These are phyloP conservation scores for Cephalopachus bancanus DNA, from an alignment of 2,797 vertebrate species.

Conservation along the genomic window DNA sequence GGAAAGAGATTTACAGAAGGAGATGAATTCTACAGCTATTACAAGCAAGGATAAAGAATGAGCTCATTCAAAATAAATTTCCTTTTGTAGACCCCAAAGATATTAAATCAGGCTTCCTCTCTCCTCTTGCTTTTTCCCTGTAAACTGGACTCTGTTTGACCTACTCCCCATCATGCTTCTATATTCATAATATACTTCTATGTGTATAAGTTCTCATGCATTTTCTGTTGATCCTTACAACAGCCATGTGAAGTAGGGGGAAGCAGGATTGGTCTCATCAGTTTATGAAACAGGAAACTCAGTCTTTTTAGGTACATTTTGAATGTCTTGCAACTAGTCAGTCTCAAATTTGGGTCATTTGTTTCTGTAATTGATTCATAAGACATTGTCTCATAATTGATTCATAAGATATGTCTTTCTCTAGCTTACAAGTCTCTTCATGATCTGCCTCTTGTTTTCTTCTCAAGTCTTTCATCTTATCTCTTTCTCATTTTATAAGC, in stretches of 20 bases:
- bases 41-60: slow-evolving; percentile 10
- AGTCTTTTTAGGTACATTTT: neutral
- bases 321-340: neutral
- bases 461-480: neutral
- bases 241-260: neutral
- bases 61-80: slow-evolving; percentile 56
- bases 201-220: neutral
- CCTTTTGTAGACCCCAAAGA: neutral
- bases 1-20: neutral
- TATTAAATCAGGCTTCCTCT: neutral
- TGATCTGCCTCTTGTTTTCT: neutral
- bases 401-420: neutral
- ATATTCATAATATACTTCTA: neutral
- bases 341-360: slow-evolving; percentile 23
- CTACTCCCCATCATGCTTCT: neutral
- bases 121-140: neutral
- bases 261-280: neutral
- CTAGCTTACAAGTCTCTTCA: neutral
- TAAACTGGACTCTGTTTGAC: neutral
- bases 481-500: neutral
- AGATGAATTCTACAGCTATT: neutral
- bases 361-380: neutral
- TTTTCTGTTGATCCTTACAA: slow-evolving; percentile 46
- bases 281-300: neutral
- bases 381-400: neutral